Conservation (phyloP, 1,140 invertebrate species). For the Ptiloglossa arizonensis region DNA sequence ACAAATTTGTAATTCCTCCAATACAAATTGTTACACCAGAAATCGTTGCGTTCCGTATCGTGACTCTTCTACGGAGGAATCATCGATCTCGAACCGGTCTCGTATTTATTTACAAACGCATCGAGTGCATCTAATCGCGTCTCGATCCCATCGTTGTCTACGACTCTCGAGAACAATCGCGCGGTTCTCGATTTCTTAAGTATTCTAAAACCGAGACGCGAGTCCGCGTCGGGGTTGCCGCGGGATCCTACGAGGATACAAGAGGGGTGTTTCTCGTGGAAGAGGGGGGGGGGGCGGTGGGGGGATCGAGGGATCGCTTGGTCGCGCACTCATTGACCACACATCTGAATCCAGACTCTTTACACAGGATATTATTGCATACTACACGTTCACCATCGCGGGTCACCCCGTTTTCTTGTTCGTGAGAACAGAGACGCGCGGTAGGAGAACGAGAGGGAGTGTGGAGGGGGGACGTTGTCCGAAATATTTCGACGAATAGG, state of each 20-base stretch:
- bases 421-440: conserved; percentile 25
- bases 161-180: conserved; percentile 36
- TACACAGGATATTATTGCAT: conserved; percentile 73
- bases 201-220: background rate
- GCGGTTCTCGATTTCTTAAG: background rate
- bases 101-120: no score
- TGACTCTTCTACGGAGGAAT: no score
- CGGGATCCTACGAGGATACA: background rate
- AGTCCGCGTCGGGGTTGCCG: background rate
- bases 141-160: no score
- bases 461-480: background rate
- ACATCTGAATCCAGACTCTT: conserved; percentile 67
- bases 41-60: no score
- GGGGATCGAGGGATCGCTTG: conserved; percentile 17
- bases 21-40: no score
- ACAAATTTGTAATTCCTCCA: no score
- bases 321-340: conserved; percentile 52
- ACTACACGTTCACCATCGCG: conserved; percentile 67
- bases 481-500: background rate
- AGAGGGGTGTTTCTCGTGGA: background rate
- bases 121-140: no score
- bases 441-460: conserved; percentile 45
- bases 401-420: conserved; percentile 49
- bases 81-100: no score
- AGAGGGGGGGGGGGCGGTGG: no score